These are phyloP conservation scores for Dasypogon diadema DNA, from an alignment of 2,888 invertebrate species.

Conservation along the genomic window DNA sequence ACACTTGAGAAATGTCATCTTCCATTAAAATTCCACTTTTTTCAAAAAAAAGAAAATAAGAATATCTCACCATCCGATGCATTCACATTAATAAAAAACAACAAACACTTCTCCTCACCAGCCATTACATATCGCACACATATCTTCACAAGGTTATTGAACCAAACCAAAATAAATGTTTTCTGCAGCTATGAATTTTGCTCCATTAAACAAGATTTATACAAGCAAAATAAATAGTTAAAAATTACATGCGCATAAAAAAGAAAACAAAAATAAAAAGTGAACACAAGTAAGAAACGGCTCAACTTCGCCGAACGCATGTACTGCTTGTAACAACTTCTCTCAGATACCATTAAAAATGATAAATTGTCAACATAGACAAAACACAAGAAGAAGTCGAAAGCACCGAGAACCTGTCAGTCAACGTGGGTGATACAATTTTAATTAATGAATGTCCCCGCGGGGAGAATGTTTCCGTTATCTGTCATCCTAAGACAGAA, in stretches of 20 bases:
- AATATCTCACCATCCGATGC: too few species aligned
- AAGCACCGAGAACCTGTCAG: slow-evolving; percentile 35
- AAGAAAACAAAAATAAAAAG: neutral
- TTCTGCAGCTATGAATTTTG: slow-evolving; percentile 43
- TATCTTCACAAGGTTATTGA: slow-evolving; percentile 12
- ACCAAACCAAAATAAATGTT: slow-evolving; percentile 6
- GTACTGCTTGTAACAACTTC: slow-evolving; percentile 4
- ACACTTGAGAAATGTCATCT: too few species aligned
- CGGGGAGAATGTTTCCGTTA: slow-evolving; percentile 36
- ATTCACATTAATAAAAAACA: too few species aligned
- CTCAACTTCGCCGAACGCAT: neutral
- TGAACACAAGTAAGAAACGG: neutral
- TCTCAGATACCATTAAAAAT: slow-evolving; percentile 47
- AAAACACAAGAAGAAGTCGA: slow-evolving; percentile 46
- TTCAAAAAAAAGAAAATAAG: too few species aligned
- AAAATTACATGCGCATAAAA: slow-evolving; percentile 14
- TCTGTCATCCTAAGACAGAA: slow-evolving; percentile 29
- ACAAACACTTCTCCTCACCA: too few species aligned
- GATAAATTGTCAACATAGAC: slow-evolving; percentile 50
- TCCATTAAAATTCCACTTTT: too few species aligned
- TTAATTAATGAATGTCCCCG: slow-evolving; percentile 49
- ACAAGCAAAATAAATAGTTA: slow-evolving; percentile 28
- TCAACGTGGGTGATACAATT: slow-evolving; percentile 53
- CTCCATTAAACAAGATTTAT: slow-evolving; percentile 48
- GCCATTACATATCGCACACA: neutral